phyloP scores from a whole-genome alignment of 2,888 invertebrate genomes.

The Eristalis tenax region DNA sequence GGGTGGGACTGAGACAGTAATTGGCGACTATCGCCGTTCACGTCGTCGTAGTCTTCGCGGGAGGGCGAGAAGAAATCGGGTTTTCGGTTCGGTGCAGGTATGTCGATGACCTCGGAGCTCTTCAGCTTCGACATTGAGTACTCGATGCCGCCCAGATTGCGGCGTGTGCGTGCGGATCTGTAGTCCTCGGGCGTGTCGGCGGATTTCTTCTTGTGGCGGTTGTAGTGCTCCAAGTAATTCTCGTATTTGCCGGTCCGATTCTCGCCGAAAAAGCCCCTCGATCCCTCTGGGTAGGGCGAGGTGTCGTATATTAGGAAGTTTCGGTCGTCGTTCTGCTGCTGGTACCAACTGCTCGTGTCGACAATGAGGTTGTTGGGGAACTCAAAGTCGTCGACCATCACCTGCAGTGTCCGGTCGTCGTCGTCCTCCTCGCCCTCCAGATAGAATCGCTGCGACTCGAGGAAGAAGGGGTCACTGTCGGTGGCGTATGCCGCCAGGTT shows the following conservation, averaged over 20 bases:
- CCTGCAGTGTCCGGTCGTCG: conserved; percentile 75
- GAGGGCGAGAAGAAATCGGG: conserved; percentile 27
- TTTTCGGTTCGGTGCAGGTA: conserved; percentile 26
- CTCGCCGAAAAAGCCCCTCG: conserved; percentile 4
- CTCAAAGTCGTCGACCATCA: conserved; percentile 73
- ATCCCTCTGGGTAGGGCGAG: neutral
- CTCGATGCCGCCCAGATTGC: conserved; percentile 60
- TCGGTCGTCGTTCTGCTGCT: conserved; percentile 58
- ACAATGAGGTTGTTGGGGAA: conserved; percentile 75
- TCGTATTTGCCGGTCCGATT: conserved; percentile 74
- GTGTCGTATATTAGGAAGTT: conserved; percentile 46
- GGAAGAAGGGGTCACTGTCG: conserved; percentile 59
- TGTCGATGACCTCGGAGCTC: conserved; percentile 42
- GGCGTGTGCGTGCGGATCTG: conserved; percentile 51
- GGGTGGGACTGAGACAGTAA: conserved; percentile 62
- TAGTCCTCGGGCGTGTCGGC: conserved; percentile 42
- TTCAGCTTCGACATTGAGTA: conserved; percentile 63
- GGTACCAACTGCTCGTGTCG: conserved; percentile 56
- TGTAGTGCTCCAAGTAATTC: conserved; percentile 79
- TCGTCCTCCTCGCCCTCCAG: conserved; percentile 71
- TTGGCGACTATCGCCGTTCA: conserved; percentile 59
- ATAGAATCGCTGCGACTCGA: conserved; percentile 64
- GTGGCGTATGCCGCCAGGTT: conserved; percentile 74
- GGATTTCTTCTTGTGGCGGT: conserved; percentile 73
- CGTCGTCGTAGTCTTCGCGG: conserved; percentile 27